These are phyloP conservation scores for Salarias fasciatus DNA, from an alignment of 2,797 vertebrate species.

Conservation along the genomic window DNA sequence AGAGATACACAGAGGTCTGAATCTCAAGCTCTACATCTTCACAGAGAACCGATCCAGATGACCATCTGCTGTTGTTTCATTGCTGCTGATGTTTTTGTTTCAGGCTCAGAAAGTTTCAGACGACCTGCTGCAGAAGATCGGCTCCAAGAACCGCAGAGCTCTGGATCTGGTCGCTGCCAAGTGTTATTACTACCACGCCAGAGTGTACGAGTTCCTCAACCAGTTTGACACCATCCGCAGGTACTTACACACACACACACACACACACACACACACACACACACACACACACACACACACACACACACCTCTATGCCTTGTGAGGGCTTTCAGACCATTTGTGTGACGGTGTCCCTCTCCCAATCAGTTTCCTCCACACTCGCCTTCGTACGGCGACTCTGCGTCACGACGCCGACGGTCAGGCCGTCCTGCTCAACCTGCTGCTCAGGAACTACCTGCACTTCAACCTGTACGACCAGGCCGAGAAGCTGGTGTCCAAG, in stretches of 20 bases:
- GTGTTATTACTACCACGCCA: slow-evolving; percentile 96
- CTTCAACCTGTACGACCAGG: slow-evolving; percentile 97
- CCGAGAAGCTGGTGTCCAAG: slow-evolving; percentile 96
- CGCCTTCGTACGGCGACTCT: slow-evolving; percentile 93
- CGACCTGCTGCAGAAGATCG: slow-evolving; percentile 94
- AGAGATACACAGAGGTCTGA: slow-evolving; percentile 89
- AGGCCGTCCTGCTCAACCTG: slow-evolving; percentile 94
- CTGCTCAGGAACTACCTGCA: slow-evolving; percentile 97
- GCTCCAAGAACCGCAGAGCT: slow-evolving; percentile 94
- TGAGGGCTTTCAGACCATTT: not conserved
- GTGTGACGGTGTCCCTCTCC: not conserved
- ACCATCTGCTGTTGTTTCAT: no score
- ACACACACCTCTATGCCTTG: no score
- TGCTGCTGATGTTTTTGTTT: not conserved
- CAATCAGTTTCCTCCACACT: slow-evolving; percentile 91
- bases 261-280: no score
- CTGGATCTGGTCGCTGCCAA: slow-evolving; percentile 95
- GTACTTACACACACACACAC: not conserved
- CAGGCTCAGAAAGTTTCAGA: slow-evolving; percentile 96
- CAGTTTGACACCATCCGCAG: slow-evolving; percentile 85
- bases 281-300: no score
- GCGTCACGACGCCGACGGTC: slow-evolving; percentile 92
- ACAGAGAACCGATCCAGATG: no score
- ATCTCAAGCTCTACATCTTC: no score
- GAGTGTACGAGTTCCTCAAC: slow-evolving; percentile 94